Conservation (phyloP, 2,888 invertebrate genomes). For the Drosophila antonietae region DNA sequence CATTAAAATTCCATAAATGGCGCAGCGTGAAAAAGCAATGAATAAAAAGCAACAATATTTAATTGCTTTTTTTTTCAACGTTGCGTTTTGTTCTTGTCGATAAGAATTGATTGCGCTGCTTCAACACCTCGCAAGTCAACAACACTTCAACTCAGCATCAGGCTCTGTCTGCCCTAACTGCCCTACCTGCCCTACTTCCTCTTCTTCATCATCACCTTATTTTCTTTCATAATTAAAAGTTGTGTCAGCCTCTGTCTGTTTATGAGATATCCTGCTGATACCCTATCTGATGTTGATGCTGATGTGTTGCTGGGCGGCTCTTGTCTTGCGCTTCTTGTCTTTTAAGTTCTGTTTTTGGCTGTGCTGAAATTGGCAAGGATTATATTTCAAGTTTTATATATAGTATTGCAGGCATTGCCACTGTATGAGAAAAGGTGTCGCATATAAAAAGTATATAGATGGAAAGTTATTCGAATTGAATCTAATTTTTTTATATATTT, state of each 20-base stretch:
- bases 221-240: slow-evolving; percentile 26
- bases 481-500: too few species aligned
- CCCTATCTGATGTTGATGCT: slow-evolving; percentile 11
- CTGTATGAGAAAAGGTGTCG: not conserved
- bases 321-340: not conserved
- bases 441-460: too few species aligned
- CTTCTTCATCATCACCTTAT: not conserved
- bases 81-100: slow-evolving; percentile 21
- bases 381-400: not conserved
- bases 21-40: slow-evolving; percentile 11
- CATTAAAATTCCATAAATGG: slow-evolving; percentile 72
- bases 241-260: slow-evolving; percentile 22
- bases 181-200: not conserved
- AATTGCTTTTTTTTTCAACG: slow-evolving; percentile 59
- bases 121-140: slow-evolving; percentile 24
- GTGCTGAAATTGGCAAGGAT: not conserved
- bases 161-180: not conserved
- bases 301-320: not conserved
- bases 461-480: too few species aligned
- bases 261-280: slow-evolving; percentile 45
- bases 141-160: not conserved
- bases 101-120: slow-evolving; percentile 48
- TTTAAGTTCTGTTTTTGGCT: not conserved
- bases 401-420: not conserved
- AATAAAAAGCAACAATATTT: slow-evolving; percentile 30